phyloP scores from a whole-genome alignment of 2,113 vertebrate genomes.

The Tetrax tetrax region DNA sequence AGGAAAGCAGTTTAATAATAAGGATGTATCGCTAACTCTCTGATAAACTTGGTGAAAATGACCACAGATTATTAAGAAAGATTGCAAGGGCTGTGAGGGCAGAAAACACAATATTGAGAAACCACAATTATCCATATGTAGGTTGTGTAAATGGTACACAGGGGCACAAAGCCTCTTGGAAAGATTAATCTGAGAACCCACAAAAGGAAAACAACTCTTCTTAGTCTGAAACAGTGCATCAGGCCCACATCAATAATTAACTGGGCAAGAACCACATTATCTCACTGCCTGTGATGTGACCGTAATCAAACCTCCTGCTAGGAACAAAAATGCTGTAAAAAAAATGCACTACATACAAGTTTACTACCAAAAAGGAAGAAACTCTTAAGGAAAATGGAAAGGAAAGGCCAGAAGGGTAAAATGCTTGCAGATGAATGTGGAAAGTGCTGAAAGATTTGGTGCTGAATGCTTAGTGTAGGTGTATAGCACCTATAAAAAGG shows the following conservation, averaged over 20 bases:
- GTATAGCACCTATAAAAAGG: background rate
- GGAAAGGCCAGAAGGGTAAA: background rate
- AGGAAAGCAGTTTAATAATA: background rate
- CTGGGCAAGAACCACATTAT: background rate
- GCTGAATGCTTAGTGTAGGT: background rate
- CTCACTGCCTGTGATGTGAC: background rate
- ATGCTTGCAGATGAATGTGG: background rate
- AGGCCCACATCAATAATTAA: slow-evolving; percentile 34
- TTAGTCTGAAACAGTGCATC: background rate
- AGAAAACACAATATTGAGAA: slow-evolving; percentile 15
- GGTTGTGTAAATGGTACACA: slow-evolving; percentile 23
- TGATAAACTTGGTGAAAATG: background rate
- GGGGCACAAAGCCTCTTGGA: background rate
- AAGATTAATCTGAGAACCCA: slow-evolving; percentile 11
- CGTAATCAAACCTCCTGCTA: background rate
- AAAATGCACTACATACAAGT: background rate
- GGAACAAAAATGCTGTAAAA: background rate
- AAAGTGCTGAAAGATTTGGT: background rate
- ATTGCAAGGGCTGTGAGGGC: background rate
- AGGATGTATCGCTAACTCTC: background rate
- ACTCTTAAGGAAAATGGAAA: background rate
- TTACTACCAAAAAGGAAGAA: background rate
- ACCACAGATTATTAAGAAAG: background rate
- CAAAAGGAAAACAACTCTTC: background rate
- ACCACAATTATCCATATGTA: background rate